Conservation (phyloP, 2,113 vertebrate species). For the Ellobius talpinus region DNA sequence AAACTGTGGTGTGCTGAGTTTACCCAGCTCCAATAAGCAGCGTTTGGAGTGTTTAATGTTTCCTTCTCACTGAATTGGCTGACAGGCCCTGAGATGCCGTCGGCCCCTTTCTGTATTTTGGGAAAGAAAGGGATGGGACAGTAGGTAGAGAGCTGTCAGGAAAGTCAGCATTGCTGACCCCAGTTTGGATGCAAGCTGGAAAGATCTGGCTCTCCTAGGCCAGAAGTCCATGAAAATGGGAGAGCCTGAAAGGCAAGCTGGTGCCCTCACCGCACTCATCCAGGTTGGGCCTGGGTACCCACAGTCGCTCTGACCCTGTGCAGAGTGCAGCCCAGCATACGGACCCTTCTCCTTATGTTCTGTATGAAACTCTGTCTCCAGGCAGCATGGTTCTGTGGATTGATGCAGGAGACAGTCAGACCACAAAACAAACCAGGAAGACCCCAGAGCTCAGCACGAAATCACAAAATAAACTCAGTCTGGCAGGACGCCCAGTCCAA, state of each 20-base stretch:
- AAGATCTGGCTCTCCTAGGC: not conserved
- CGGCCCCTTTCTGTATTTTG: not conserved
- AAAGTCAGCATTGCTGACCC: not conserved
- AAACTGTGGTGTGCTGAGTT: conserved; percentile 82
- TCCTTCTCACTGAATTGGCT: conserved; percentile 68
- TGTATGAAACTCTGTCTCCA: not conserved
- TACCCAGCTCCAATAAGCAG: conserved; percentile 77
- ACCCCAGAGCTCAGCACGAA: not conserved
- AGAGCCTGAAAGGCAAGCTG: not conserved
- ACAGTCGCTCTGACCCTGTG: not conserved
- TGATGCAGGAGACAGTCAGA: not conserved
- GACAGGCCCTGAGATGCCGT: conserved; percentile 63
- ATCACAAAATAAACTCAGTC: conserved; percentile 32
- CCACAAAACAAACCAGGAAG: conserved; percentile 57
- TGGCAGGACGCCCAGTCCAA: not conserved
- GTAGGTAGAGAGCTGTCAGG: not conserved
- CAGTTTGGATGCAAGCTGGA: not conserved
- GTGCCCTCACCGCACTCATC: not conserved
- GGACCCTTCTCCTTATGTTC: not conserved
- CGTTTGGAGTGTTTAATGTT: conserved; percentile 80
- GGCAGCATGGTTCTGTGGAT: not conserved
- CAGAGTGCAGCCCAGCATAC: fast-evolving
- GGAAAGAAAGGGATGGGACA: not conserved
- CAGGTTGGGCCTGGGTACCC: not conserved
- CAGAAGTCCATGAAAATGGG: not conserved